Evolutionary conservation across 2,888 invertebrate species (phyloP).

Genomic region (Tortrix viridana): DNA sequence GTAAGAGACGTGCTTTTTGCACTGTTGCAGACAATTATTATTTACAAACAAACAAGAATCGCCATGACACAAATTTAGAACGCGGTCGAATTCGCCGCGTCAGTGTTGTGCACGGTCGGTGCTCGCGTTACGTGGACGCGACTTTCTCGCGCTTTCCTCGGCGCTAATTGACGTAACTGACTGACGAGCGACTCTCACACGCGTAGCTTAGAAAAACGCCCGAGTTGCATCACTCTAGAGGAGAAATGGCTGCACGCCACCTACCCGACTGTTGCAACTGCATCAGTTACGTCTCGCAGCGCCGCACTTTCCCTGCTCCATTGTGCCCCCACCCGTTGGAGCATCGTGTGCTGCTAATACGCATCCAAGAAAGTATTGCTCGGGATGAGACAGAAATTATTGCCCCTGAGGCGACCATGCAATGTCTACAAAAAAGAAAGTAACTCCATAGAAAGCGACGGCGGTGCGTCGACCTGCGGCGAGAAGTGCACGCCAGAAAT

Average conservation of each 20-base stretch:
- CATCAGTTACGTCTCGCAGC: constrained; percentile 67
- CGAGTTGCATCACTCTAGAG: constrained; percentile 78
- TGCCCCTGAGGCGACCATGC: constrained; percentile 55
- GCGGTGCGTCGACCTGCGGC: constrained; percentile 75
- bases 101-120: constrained; percentile 55
- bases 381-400: constrained; percentile 64
- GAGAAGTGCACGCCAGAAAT: constrained; percentile 77
- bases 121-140: constrained; percentile 67
- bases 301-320: constrained; percentile 68
- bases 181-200: constrained; percentile 78
- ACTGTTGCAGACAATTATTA: constrained; percentile 55
- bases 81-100: constrained; percentile 49
- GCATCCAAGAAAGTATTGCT: constrained; percentile 48
- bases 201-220: constrained; percentile 74
- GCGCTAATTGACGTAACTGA: constrained; percentile 78
- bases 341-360: constrained; percentile 40
- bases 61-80: constrained; percentile 71
- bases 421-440: constrained; percentile 76
- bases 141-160: constrained; percentile 82
- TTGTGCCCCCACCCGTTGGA: constrained; percentile 62
- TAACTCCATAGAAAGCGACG: constrained; percentile 79
- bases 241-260: constrained; percentile 81
- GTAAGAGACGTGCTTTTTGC: constrained; percentile 56
- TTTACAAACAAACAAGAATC: constrained; percentile 79
- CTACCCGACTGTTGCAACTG: constrained; percentile 70